Evolutionary conservation across 2,113 vertebrate genomes (phyloP).

Genomic region (Cettia cetti): DNA sequence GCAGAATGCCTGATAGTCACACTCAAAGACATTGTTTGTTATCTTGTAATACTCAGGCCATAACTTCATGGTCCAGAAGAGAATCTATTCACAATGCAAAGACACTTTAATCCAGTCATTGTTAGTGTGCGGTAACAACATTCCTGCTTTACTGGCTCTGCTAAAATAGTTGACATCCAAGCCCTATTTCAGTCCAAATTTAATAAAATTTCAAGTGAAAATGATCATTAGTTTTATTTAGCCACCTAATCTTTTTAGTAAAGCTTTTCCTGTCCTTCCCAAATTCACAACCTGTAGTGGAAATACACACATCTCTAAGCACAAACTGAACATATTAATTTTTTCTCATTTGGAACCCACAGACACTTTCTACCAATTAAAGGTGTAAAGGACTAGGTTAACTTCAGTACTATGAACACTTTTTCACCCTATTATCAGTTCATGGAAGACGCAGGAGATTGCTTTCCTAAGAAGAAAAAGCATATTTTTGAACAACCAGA

Average conservation of each 20-base stretch:
- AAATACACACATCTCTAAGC: neutral
- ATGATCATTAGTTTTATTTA: neutral
- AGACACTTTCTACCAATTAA: neutral
- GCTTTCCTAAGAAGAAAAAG: neutral
- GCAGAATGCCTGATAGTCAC: neutral
- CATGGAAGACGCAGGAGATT: neutral
- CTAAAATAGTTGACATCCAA: neutral
- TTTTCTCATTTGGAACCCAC: neutral
- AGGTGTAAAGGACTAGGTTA: neutral
- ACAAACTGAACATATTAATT: neutral
- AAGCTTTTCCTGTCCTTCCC: neutral
- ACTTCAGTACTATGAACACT: neutral
- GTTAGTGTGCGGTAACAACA: neutral
- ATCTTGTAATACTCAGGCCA: neutral
- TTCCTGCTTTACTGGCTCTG: neutral
- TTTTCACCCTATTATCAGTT: neutral
- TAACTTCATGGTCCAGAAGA: slow-evolving; percentile 32
- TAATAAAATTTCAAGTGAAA: neutral
- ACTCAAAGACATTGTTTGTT: neutral
- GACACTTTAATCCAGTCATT: slow-evolving; percentile 28
- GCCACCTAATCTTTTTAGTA: neutral
- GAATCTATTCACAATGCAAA: neutral
- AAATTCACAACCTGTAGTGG: neutral
- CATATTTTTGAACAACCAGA: neutral
- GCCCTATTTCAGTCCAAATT: neutral